A percentile compares a stretch with the other conserved stretches of the same genome.
These are phyloP conservation scores for Myotis daubentonii DNA, from an alignment of 2,797 vertebrate genomes.

Conservation along the genomic window DNA sequence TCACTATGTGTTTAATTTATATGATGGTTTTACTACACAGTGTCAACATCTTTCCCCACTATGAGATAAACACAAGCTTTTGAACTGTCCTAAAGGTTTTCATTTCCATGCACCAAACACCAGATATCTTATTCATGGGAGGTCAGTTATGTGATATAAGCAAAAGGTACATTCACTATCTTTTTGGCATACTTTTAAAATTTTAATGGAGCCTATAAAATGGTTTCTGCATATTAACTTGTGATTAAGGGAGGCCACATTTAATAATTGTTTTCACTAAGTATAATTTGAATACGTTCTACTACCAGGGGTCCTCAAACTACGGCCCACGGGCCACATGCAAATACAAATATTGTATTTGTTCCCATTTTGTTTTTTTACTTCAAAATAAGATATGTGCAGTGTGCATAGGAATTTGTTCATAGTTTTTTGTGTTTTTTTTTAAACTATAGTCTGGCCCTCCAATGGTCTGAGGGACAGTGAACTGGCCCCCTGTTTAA, in stretches of 20 bases:
- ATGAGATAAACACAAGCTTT: background rate
- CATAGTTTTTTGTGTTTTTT: too few species aligned
- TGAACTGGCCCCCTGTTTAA: too few species aligned
- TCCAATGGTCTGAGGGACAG: too few species aligned
- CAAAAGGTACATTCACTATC: background rate
- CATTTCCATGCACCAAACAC: background rate
- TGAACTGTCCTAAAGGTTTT: conserved; percentile 10
- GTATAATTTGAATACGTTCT: background rate
- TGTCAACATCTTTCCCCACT: background rate
- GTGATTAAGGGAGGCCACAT: background rate
- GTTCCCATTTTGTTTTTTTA: too few species aligned
- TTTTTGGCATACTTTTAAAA: background rate
- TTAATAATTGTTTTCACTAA: conserved; percentile 32
- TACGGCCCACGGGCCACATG: too few species aligned
- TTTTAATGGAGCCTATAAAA: background rate
- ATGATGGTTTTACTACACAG: background rate
- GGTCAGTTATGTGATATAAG: background rate
- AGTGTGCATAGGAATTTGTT: too few species aligned
- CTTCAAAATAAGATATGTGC: too few species aligned
- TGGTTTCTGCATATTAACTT: background rate
- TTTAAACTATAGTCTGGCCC: too few species aligned
- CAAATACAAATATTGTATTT: too few species aligned
- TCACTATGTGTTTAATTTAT: background rate
- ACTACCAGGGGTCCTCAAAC: background rate
- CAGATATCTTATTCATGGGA: background rate